These are phyloP conservation scores for Orthonyx spaldingii DNA, from an alignment of 2,113 vertebrate genomes.

Conservation along the genomic window DNA sequence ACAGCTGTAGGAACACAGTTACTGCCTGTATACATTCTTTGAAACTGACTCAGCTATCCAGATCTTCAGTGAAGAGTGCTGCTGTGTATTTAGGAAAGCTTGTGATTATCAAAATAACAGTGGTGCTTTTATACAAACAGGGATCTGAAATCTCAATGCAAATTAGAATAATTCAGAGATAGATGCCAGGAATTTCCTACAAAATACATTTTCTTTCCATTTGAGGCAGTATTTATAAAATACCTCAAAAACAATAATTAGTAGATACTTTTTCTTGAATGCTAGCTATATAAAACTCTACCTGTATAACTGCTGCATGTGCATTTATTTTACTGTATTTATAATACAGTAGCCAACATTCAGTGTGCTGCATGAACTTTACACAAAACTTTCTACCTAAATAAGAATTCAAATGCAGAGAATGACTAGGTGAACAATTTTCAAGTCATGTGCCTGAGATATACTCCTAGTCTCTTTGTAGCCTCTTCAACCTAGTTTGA, in stretches of 20 bases:
- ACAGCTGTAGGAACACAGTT: not conserved
- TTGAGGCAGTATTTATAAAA: not conserved
- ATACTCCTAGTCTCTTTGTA: not conserved
- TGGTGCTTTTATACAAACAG: not conserved
- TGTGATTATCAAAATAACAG: not conserved
- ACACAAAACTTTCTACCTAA: not conserved
- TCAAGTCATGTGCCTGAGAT: not conserved
- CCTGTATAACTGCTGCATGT: fast-evolving
- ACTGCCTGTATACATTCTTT: not conserved
- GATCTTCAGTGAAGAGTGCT: not conserved
- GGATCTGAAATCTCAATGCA: not conserved
- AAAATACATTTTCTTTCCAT: not conserved
- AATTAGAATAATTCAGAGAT: not conserved
- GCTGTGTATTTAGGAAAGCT: not conserved
- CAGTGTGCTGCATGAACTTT: not conserved
- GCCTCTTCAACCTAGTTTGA: not conserved
- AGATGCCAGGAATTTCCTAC: not conserved
- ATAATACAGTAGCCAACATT: not conserved
- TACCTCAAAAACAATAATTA: not conserved
- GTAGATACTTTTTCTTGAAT: not conserved
- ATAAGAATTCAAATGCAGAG: not conserved
- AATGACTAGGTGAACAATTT: not conserved
- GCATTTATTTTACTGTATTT: not conserved
- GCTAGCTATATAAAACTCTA: not conserved
- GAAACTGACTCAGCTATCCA: not conserved